Base-by-base conservation (phyloP, 1,140 invertebrate genomes). In the Metaphire vulgaris region DNA sequence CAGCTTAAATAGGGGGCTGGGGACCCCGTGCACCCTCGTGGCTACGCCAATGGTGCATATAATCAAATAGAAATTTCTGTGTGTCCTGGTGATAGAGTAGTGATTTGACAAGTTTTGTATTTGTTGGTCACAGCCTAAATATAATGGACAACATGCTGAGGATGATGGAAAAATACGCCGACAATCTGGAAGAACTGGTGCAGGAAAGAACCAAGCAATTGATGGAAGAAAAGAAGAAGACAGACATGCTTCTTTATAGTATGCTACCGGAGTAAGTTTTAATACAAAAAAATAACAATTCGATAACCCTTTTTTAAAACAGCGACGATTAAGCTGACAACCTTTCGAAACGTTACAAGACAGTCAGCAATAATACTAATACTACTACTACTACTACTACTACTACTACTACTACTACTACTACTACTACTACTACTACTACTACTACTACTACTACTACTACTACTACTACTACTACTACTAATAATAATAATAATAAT, bases 71-170 rank as follows among this genome's bases (percentile, higher is more conserved):
- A n/a, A n/a, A n/a, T n/a, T n/a, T n/a, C n/a, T n/a, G n/a, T n/a
- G n/a, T n/a, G n/a, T n/a, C n/a, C n/a, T n/a, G n/a, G n/a, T n/a
- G n/a, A n/a, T n/a, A n/a, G n/a, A n/a, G n/a, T n/a, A n/a, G n/a
- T n/a, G n/a, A n/a, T n/a, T n/a, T n/a, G n/a, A n/a, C n/a, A n/a
- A n/a, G n/a, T n/a, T n/a, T n/a, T n/a, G n/a, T n/a, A n/a, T n/a
- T n/a, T n/a, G n/a, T n/a, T n/a, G n/a, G n/a, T n/a, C n/a, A n/a
- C n/a, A 95, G 95, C 86, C 92, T 93, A 0, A 95, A 94, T 84
- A 94, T 95, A 81, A 92, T 95, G 29, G 93, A 95, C 83, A 94
- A 92, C 12, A 95, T 95, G 92, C 93, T 95, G 83, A 92, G 93
- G 89, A 94, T 94, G 92, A 85, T 95, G 76, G 93, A 95, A 83